These are phyloP conservation scores for Parotocinclus haroldoi DNA, from an alignment of 2,797 vertebrate species.

Conservation along the genomic window DNA sequence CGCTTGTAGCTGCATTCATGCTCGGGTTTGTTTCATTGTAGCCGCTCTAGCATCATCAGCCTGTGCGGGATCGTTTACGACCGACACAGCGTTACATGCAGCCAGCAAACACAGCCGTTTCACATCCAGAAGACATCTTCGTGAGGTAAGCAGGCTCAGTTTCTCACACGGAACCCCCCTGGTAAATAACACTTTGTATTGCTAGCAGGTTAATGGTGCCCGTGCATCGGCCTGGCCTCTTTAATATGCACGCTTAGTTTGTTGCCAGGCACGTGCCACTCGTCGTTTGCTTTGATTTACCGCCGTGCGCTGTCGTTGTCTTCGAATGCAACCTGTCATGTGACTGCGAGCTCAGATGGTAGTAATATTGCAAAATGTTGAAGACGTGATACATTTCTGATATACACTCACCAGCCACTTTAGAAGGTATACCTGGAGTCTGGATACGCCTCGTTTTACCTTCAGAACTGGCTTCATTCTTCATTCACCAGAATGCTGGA, in stretches of 20 bases:
- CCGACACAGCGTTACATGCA: conserved; percentile 19
- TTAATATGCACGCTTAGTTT: conserved; percentile 13
- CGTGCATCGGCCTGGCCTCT: conserved; percentile 33
- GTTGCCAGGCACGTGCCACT: background rate
- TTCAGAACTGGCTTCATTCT: no score
- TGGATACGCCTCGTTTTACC: no score
- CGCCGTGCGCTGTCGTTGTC: conserved; percentile 8
- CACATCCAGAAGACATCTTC: background rate
- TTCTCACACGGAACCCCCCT: no score
- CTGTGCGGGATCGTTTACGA: conserved; percentile 17
- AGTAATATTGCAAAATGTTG: no score
- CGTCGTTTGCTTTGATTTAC: no score
- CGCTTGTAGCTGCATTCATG: conserved; percentile 49
- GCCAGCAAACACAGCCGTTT: background rate
- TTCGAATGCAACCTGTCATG: no score
- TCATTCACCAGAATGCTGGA: no score
- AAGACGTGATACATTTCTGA: no score
- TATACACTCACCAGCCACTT: no score
- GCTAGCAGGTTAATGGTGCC: background rate
- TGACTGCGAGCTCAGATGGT: no score
- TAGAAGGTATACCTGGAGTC: no score
- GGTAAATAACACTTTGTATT: no score
- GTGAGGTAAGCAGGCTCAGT: conserved; percentile 34
- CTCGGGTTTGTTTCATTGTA: conserved; percentile 56
- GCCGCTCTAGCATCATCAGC: conserved; percentile 27